phyloP scores from a whole-genome alignment of 2,888 invertebrate genomes.

The Orthosia cruda region DNA sequence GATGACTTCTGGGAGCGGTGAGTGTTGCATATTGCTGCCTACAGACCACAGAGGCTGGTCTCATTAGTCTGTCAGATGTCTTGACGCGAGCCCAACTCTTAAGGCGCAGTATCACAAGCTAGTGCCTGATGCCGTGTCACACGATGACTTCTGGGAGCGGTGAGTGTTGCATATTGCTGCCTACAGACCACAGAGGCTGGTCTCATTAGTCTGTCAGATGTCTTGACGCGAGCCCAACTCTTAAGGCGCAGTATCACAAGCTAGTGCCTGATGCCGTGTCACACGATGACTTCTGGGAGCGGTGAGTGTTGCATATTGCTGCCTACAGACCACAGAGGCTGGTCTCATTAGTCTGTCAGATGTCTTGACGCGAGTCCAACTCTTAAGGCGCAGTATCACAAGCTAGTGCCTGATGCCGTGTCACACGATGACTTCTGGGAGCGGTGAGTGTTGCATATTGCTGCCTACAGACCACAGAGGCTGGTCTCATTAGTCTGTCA shows the following conservation, averaged over 20 bases:
- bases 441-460: too few species aligned
- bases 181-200: too few species aligned
- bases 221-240: too few species aligned
- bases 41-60: constrained; percentile 40
- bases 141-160: too few species aligned
- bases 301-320: neutral
- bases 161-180: too few species aligned
- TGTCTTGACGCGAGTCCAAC: too few species aligned
- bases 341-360: too few species aligned
- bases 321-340: neutral
- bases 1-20: constrained; percentile 96
- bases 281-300: neutral
- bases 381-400: too few species aligned
- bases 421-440: too few species aligned
- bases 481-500: constrained; percentile 72
- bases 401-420: too few species aligned
- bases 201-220: neutral
- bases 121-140: too few species aligned
- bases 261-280: neutral
- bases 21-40: constrained; percentile 35
- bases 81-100: constrained; percentile 78
- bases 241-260: neutral
- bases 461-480: constrained; percentile 75
- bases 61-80: constrained; percentile 74
- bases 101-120: too few species aligned